Conservation (phyloP, 2,888 invertebrate genomes). For the Meteorus colon region DNA sequence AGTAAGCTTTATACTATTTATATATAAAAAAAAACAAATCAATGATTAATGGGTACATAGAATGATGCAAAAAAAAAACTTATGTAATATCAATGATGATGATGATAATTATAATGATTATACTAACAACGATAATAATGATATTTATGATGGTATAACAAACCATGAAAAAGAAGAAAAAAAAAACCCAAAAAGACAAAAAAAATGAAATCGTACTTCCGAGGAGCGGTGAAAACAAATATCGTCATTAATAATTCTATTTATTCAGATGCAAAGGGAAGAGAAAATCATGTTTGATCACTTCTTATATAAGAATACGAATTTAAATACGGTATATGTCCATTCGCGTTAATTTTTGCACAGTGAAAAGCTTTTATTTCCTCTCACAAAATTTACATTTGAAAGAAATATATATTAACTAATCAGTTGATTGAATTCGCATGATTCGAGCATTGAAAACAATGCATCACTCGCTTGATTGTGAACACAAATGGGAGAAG, state of each 20-base stretch:
- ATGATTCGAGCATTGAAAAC: not conserved
- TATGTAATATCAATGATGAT: constrained; percentile 45
- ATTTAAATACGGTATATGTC: not conserved
- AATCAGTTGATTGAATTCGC: not conserved
- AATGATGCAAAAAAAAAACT: constrained; percentile 47
- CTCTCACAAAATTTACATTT: not conserved
- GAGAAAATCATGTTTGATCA: constrained; percentile 31
- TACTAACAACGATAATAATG: constrained; percentile 50
- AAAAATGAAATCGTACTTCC: constrained; percentile 40
- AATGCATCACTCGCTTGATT: not conserved
- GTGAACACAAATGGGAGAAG: not conserved
- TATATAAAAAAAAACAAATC: constrained; percentile 57
- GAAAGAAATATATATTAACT: not conserved
- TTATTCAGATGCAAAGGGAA: constrained; percentile 40
- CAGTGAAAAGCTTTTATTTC: not conserved
- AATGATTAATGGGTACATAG: constrained; percentile 55
- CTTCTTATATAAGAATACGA: not conserved
- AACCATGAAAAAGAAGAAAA: constrained; percentile 39
- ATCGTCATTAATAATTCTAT: not conserved
- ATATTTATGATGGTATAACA: constrained; percentile 42
- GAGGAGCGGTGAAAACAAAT: constrained; percentile 33
- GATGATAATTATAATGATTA: constrained; percentile 49
- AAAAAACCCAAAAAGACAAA: constrained; percentile 30
- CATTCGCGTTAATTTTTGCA: constrained; percentile 4
- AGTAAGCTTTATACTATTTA: constrained; percentile 67